phyloP scores from a whole-genome alignment of 2,888 invertebrate species.

The Rhamnusium bicolor region DNA sequence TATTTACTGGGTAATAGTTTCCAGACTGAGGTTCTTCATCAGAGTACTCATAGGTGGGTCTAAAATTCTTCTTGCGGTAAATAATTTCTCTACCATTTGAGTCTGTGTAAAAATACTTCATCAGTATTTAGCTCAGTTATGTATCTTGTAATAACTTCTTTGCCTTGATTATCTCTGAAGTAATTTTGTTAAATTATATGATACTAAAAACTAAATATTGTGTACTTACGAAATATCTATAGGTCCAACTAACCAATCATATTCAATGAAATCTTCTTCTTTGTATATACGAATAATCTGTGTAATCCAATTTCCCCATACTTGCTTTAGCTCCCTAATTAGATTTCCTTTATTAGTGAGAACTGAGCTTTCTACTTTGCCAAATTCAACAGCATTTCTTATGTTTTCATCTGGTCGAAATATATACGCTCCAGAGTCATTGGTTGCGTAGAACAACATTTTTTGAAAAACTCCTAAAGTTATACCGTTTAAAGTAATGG shows the following conservation, averaged over 20 bases:
- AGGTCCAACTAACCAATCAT: conserved; percentile 72
- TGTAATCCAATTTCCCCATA: conserved; percentile 79
- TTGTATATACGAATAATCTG: conserved; percentile 79
- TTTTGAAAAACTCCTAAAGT: conserved; percentile 24
- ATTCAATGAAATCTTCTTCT: conserved; percentile 70
- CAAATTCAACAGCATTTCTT: conserved; percentile 6
- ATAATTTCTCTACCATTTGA: conserved; percentile 83
- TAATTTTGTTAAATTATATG: neutral
- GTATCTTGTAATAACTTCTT: conserved; percentile 80
- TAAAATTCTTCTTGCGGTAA: conserved; percentile 74
- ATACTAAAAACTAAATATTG: neutral
- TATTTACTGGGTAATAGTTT: conserved; percentile 86
- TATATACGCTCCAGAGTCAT: conserved; percentile 15
- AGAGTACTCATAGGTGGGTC: conserved; percentile 74
- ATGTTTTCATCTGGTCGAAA: conserved; percentile 3
- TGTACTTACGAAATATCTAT: conserved; percentile 59
- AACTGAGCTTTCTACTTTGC: conserved; percentile 73
- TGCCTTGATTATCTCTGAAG: conserved; percentile 71
- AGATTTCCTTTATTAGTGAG: conserved; percentile 71
- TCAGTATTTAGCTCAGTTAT: conserved; percentile 74
- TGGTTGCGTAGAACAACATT: conserved; percentile 16
- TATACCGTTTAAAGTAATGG: conserved; percentile 27
- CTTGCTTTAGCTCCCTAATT: conserved; percentile 77
- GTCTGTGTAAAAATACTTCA: conserved; percentile 81
- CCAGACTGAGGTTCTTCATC: conserved; percentile 75